Evolutionary conservation across 2,113 vertebrate genomes (phyloP), one percentile per base, ranked within the genome.

Genomic region (Ploceus nigricollis): DNA sequence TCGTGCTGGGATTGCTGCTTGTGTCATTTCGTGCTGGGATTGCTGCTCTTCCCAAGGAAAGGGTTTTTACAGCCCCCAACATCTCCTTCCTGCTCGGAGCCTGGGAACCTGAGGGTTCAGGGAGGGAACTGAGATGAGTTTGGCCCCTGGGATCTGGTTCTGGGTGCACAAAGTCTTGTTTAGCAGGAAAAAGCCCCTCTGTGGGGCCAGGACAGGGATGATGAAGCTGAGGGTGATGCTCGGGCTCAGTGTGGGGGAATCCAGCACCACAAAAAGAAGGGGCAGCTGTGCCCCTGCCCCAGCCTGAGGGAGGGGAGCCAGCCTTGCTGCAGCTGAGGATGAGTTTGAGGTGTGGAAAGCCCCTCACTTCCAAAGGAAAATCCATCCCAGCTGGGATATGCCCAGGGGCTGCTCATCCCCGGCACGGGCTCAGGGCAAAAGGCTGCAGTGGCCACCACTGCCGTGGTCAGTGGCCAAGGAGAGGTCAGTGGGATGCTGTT

Each of bases 371-470:
- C 31, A n/a, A 28, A 37, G 68, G 28, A 48, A 87, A 63, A 15
- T 1, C 1, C 2, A 8, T 9, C 6, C 5, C 47, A 17, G 24
- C 45, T 1, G 22, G 21, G 51, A n/a, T 8, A 0, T 12, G 44
- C 18, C 7, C 8, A 33, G 15, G 16, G 86, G 15, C 44, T 11
- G 50, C 21, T 47, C n/a, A 3, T 7, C 28, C 42, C 65, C 48
- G 79, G n/a, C 14, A 9, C 7, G 27, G 44, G 51, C 48, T 76
- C 14, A 7, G 71, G 6, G 44, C 14, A 23, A 11, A 7, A 22
- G 12, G 15, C 20, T 33, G 11, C 6, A 1, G 60, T 60, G 60
- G 79, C 14, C 35, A n/a, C 64, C 11, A 3, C 30, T 23, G 16
- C 33, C 30, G 3, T 4, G 40, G 54, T 18, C 71, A 78, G 83